Evolutionary conservation across 2,797 vertebrate genomes (phyloP).

Genomic region (Dromococcyx pavoninus): DNA sequence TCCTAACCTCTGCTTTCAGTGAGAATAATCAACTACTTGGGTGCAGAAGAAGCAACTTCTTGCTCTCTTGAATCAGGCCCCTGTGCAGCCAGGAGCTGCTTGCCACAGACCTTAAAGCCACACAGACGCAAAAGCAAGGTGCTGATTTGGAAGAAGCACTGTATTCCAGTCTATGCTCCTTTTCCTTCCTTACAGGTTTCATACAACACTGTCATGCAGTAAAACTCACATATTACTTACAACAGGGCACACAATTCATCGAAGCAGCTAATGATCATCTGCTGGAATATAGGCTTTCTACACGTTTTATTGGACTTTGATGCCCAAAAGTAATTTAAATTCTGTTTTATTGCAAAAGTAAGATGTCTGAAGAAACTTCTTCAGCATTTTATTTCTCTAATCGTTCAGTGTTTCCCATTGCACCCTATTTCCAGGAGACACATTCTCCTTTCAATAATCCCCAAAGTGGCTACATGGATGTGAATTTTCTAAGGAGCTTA

Average conservation of each 20-base stretch:
- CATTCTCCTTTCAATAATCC: neutral
- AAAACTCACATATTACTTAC: neutral
- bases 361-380: neutral
- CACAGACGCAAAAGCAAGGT: neutral
- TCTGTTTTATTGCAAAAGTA: neutral
- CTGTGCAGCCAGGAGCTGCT: neutral
- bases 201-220: neutral
- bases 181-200: neutral
- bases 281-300: neutral
- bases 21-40: neutral
- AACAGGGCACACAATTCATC: neutral
- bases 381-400: neutral
- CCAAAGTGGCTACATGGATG: neutral
- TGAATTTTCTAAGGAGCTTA: neutral
- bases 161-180: neutral
- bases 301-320: neutral
- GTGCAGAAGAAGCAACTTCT: neutral
- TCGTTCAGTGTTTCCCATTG: neutral
- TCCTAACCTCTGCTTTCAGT: neutral
- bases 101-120: neutral
- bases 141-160: neutral
- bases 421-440: neutral
- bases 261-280: neutral
- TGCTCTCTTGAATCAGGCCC: neutral
- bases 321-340: neutral